Conservation (phyloP, 2,888 invertebrate species). For the Ernsta delagoae region DNA sequence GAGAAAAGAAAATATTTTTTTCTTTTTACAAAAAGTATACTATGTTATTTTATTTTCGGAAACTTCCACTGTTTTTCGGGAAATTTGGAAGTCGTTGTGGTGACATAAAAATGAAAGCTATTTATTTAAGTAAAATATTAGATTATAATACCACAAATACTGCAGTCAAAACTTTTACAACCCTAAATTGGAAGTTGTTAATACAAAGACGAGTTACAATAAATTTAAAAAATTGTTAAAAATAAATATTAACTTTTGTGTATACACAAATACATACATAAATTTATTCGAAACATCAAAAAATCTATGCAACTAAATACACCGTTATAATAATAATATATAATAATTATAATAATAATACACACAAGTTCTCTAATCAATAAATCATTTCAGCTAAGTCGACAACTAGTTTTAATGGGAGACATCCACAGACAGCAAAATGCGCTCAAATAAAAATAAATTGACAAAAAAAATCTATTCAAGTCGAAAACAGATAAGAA, state of each 20-base stretch:
- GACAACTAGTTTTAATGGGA: slow-evolving; percentile 8
- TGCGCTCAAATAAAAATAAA: slow-evolving; percentile 11
- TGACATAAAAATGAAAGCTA: too few species aligned
- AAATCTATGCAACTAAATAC: slow-evolving; percentile 34
- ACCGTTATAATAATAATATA: slow-evolving; percentile 7
- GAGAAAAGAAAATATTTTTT: too few species aligned
- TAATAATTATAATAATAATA: slow-evolving; percentile 30
- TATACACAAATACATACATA: slow-evolving; percentile 42
- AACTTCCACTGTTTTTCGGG: too few species aligned
- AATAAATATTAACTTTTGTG: slow-evolving; percentile 37
- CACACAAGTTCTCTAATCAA: slow-evolving; percentile 22
- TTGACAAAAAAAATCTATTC: too few species aligned
- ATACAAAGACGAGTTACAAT: slow-evolving; percentile 41
- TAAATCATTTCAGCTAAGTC: slow-evolving; percentile 22
- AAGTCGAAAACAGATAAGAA: too few species aligned
- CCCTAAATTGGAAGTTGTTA: slow-evolving; percentile 37
- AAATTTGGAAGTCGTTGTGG: too few species aligned
- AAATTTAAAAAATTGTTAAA: slow-evolving; percentile 39
- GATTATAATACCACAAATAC: slow-evolving; percentile 12
- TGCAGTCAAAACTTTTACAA: slow-evolving; percentile 28
- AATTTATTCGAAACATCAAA: slow-evolving; percentile 42
- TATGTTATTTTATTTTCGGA: too few species aligned
- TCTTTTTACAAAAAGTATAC: too few species aligned
- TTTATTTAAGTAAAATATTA: neutral
- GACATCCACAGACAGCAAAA: slow-evolving; percentile 17